These are phyloP conservation scores for Cariama cristata DNA, from an alignment of 2,113 vertebrate genomes.

Conservation along the genomic window DNA sequence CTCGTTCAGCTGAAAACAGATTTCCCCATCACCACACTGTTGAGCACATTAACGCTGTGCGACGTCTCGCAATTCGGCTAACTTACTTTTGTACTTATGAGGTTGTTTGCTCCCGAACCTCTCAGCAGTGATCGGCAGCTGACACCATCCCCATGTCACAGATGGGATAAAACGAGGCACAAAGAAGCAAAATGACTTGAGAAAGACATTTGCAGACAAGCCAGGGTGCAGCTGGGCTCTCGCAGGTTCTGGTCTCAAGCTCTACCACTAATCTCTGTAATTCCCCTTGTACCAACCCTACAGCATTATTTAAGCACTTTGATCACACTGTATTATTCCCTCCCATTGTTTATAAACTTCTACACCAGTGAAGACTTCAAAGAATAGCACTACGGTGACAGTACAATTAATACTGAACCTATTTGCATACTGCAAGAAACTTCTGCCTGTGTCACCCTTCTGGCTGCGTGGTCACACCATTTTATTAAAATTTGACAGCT, in stretches of 20 bases:
- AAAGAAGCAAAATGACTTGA: neutral
- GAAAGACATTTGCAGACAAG: neutral
- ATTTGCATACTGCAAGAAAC: too few relatives aligned
- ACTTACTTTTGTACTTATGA: rapidly evolving
- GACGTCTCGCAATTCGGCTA: rapidly evolving
- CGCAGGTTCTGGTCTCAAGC: neutral
- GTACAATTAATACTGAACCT: neutral
- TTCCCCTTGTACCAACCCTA: neutral
- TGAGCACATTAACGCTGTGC: rapidly evolving
- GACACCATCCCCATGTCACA: neutral
- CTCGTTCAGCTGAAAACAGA: neutral
- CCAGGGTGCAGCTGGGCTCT: neutral
- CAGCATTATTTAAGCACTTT: neutral
- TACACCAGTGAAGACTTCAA: neutral
- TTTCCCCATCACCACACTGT: rapidly evolving
- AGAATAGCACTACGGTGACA: neutral
- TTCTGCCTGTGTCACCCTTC: neutral
- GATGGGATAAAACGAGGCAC: neutral
- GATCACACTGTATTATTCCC: neutral
- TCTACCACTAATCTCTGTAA: neutral
- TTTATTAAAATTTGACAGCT: neutral
- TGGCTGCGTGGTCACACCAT: neutral
- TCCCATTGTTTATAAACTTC: neutral
- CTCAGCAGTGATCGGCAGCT: neutral
- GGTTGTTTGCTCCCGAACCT: neutral